Base-by-base conservation (phyloP, 2,113 vertebrate species). In the Aythya baeri region DNA sequence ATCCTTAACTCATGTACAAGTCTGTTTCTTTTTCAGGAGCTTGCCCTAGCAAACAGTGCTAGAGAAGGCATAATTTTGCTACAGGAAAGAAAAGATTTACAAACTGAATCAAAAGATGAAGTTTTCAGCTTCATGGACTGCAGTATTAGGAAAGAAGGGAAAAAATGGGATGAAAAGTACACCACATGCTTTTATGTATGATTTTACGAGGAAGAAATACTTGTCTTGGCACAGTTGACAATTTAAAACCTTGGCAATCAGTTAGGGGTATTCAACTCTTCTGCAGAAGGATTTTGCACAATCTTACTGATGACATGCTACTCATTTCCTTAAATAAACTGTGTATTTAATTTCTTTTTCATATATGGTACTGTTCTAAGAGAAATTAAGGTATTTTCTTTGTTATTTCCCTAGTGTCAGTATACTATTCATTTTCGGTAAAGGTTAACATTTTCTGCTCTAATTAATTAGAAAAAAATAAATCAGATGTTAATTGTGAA, bases 1-100 rank as follows among this genome's bases (percentile, higher is more conserved):
- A 57, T 77, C 21, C 34, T 80, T 81, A 84, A 29, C 34, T 73
- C 43, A 61, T 70, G 26, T 72, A 76, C 26, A 86, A 90, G 83
- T 65, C 72, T 72, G 7, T 76, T 92, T 84, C n/a, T 76, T 16
- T 73, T 92, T 90, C 25, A 85, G 36, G 41, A 93, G 85, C 89
- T 50, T 87, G 29, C 32, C 23, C 79, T 22, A 41, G 49, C 14
- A 88, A 89, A 77, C 29, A 38, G 38, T 36, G 27, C 34, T n/a
- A 50, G 41, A 87, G n/a, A 73, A 91, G 78, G 54, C 14, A 54
- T 8, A 66, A 11, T 71, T 89, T 89, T 66, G 7, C 74, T 91
- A 41, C 4, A 52, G 59, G 59, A 32, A 66, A 78, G 72, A 66
- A 76, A 34, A 57, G 6, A 57, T 66, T 80, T 89, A 74, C 22